Evolutionary conservation across 2,888 invertebrate species (phyloP).

Genomic region (Caenorhabditis sp.): DNA sequence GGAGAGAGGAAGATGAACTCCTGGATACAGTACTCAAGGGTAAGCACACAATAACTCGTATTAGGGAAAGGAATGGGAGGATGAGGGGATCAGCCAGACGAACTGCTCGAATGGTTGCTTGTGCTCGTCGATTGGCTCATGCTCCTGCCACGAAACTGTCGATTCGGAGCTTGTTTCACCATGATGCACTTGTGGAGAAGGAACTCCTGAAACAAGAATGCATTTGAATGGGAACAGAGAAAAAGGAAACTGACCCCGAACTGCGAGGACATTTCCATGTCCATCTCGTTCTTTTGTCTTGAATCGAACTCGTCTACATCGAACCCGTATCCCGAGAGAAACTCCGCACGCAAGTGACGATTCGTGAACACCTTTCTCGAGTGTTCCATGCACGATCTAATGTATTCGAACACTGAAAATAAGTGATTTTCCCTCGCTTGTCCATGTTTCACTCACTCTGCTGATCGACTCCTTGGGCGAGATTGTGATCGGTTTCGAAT

Average conservation of each 20-base stretch:
- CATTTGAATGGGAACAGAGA: too few species aligned
- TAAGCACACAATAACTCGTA: background rate
- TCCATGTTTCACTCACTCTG: constrained; percentile 43
- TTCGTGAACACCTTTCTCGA: constrained; percentile 59
- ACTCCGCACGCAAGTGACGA: constrained; percentile 56
- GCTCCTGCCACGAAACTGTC: constrained; percentile 65
- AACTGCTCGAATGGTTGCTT: constrained; percentile 38
- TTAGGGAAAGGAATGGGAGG: background rate
- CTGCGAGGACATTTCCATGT: constrained; percentile 48
- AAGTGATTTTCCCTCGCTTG: background rate
- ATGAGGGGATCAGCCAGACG: background rate
- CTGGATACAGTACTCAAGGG: constrained; percentile 15
- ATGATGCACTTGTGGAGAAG: constrained; percentile 63
- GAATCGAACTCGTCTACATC: constrained; percentile 50
- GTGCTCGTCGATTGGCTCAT: constrained; percentile 57
- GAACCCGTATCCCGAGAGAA: constrained; percentile 57
- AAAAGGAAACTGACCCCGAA: constrained; percentile 58
- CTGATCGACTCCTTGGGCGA: constrained; percentile 81
- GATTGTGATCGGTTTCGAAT: constrained; percentile 83
- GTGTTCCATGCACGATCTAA: constrained; percentile 62
- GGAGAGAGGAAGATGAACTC: constrained; percentile 5
- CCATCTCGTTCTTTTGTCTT: constrained; percentile 48
- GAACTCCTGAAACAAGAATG: constrained; percentile 63
- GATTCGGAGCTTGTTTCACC: constrained; percentile 58
- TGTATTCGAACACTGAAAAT: constrained; percentile 62